phyloP scores from a whole-genome alignment of 1,140 invertebrate genomes.

The Protaetia brevitarsis region DNA sequence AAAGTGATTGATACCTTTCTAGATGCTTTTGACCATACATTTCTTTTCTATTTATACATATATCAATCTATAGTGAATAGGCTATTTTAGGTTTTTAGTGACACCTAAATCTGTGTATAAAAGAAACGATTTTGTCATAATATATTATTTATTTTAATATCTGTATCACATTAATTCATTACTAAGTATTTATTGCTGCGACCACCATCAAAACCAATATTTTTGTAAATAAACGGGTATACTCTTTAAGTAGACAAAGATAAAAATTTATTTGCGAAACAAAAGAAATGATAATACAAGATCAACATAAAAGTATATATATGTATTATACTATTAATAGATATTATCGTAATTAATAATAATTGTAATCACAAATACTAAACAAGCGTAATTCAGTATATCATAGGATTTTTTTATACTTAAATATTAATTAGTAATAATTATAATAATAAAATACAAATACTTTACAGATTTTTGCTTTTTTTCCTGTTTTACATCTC shows the following conservation, averaged over 20 bases:
- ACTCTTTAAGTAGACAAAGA: conserved; percentile 2
- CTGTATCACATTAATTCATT: neutral
- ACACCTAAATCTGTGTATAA: no score
- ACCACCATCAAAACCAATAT: neutral
- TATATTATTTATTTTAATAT: neutral
- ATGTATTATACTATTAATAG: neutral
- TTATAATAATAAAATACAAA: conserved; percentile 35
- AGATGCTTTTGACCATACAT: no score
- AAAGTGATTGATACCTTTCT: no score
- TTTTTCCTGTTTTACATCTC: conserved; percentile 14
- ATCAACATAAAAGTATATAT: neutral
- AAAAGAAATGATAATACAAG: conserved; percentile 9
- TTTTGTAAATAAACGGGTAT: neutral
- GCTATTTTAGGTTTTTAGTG: neutral
- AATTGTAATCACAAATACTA: conserved; percentile 22
- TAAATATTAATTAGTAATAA: conserved; percentile 12
- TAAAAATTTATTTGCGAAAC: conserved; percentile 17
- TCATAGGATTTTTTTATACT: conserved; percentile 22
- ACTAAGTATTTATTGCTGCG: neutral
- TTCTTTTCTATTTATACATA: no score
- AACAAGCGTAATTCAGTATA: conserved; percentile 21
- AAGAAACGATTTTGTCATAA: neutral
- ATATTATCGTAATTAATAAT: neutral
- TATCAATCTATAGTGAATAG: neutral
- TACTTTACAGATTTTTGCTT: conserved; percentile 27